Conservation (phyloP, 2,888 invertebrate genomes). For the Leptopilina syphax region DNA sequence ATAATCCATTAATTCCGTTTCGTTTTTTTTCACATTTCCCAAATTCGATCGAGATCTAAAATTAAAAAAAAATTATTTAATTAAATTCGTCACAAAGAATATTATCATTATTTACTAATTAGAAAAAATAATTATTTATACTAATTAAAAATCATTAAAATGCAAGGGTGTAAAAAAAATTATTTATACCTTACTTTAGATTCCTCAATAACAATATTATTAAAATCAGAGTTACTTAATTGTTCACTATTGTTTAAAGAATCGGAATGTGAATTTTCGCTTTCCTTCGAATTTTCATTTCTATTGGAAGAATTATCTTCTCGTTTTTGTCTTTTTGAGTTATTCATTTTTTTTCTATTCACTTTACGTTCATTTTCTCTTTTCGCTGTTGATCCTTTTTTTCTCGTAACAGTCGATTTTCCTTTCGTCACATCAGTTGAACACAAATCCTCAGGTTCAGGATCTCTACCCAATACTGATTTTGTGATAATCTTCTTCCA, state of each 20-base stretch:
- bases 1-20: slow-evolving; percentile 60
- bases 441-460: background rate
- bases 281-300: slow-evolving; percentile 14
- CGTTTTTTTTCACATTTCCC: slow-evolving; percentile 41
- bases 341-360: slow-evolving; percentile 47
- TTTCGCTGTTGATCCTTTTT: slow-evolving; percentile 7
- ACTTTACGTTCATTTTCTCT: slow-evolving; percentile 40
- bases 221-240: slow-evolving; percentile 2
- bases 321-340: slow-evolving; percentile 47
- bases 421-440: background rate
- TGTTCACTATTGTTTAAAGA: background rate
- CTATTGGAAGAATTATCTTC: slow-evolving; percentile 52
- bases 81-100: background rate
- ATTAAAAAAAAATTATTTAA: background rate
- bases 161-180: background rate
- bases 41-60: slow-evolving; percentile 14
- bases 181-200: background rate
- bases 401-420: background rate
- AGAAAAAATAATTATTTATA: background rate
- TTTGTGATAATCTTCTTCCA: slow-evolving; percentile 34
- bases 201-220: background rate
- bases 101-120: background rate
- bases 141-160: background rate
- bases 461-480: slow-evolving; percentile 26
- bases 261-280: background rate